Evolutionary conservation across 2,888 invertebrate species (phyloP).

Genomic region (Apoda limacodes): DNA sequence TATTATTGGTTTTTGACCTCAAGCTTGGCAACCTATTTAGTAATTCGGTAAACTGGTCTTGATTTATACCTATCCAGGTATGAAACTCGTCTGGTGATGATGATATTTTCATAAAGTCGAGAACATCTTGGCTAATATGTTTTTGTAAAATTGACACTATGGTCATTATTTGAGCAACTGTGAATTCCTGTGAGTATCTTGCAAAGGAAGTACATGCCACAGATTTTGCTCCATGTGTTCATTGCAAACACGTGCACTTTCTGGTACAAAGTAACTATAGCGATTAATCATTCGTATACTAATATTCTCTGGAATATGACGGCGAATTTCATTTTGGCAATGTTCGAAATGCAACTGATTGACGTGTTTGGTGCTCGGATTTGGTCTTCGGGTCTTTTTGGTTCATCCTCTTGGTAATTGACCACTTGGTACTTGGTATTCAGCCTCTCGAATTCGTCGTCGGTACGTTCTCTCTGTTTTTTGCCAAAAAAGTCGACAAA

Average conservation of each 20-base stretch:
- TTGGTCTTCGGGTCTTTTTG: no score
- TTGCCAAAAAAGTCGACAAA: slow-evolving; percentile 13
- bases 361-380: slow-evolving; percentile 11
- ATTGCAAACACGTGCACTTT: slow-evolving; percentile 12
- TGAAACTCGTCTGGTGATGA: slow-evolving; percentile 3
- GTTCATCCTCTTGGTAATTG: no score
- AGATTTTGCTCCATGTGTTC: slow-evolving; percentile 12
- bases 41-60: slow-evolving; percentile 9
- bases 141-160: slow-evolving; percentile 7
- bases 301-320: slow-evolving; percentile 11
- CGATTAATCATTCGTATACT: slow-evolving; percentile 7
- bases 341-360: slow-evolving; percentile 10
- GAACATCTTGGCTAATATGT: slow-evolving; percentile 6
- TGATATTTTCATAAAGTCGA: slow-evolving; percentile 8
- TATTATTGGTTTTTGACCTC: slow-evolving; percentile 1
- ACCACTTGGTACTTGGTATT: no score
- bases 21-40: slow-evolving; percentile 6
- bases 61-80: slow-evolving; percentile 7
- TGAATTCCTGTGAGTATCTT: slow-evolving; percentile 12
- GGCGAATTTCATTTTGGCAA: slow-evolving; percentile 10
- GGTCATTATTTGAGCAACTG: slow-evolving; percentile 8
- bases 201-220: slow-evolving; percentile 11
- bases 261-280: slow-evolving; percentile 10
- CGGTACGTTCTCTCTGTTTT: slow-evolving; percentile 9
- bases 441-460: slow-evolving; percentile 4